Base-by-base conservation (phyloP, 92 coral and sea anemone genomes). In the Hydrozoanthus gracilis region DNA sequence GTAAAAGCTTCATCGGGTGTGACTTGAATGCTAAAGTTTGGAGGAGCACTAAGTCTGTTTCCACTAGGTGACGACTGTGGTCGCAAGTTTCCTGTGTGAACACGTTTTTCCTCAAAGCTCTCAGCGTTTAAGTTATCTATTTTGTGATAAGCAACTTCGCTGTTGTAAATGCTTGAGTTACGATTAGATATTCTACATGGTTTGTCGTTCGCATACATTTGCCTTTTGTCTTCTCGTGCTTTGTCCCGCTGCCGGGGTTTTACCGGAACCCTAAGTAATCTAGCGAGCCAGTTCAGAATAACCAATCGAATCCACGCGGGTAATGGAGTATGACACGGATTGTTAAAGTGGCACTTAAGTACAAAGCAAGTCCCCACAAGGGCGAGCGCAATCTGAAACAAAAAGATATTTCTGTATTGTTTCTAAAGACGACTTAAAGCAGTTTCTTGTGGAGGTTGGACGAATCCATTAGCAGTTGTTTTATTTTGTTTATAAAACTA, bases 211-310 rank as follows among this genome's bases (percentile, higher is more conserved):
- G 51, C 47, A 72, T 17, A 47, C 54, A 15, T 12, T 10, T 44
- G 55, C 8, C 11, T 12, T 52, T 47, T 44, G 4, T 35, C 17
- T 2, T 71, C 76, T 15, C 4, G 48, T 47, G 48, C 77, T 16
- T 44, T 72, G 27, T 20, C 50, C 46, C 14, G 14, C 14, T 72
- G 77, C 16, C 11, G 77, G 17, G 64, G 60, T 71, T 86, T 89
- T 0, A 72, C 87, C 2, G 89, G 76, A 16, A 89, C 86, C 13
- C 88, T 87, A 17, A 85, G 78, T 6, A 92, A 86, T 52, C 91
- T 89, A 8, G 97, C 97, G 93, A 94, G 84, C 95, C 97, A 88
- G 72, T 87, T 90, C 6, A 94, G 88, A 4, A 94, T 93, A 5
- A 94, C 85, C 64, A 83, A 84, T 64, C 97, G 87, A 58, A 94